Percentiles rank a stretch among this genome's conserved stretches.
Conservation (phyloP, 1,140 invertebrate species). For the Halotydeus destructor region DNA sequence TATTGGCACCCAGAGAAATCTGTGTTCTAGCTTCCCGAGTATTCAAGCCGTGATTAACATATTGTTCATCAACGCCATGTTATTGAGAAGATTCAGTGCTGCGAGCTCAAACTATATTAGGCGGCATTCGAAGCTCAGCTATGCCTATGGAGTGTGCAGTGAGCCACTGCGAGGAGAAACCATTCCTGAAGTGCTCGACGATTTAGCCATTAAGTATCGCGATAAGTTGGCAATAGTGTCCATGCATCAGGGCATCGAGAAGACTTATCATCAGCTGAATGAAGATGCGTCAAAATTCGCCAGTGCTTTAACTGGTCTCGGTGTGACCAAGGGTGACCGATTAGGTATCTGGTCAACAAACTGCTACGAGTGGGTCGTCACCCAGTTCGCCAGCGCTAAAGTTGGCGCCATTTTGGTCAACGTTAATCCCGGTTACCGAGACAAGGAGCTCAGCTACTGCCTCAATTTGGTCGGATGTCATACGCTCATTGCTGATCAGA, state of each 20-base stretch:
- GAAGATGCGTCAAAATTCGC: slow-evolving; percentile 10
- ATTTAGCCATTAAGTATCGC: background rate
- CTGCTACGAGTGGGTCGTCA: slow-evolving; percentile 53
- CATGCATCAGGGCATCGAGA: slow-evolving; percentile 8
- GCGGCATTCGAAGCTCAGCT: no score
- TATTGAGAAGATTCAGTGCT: no score
- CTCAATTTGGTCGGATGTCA: background rate
- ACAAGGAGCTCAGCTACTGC: background rate
- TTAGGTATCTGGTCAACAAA: slow-evolving; percentile 79
- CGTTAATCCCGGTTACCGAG: background rate
- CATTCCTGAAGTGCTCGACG: background rate
- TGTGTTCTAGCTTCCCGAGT: no score
- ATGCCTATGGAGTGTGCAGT: background rate
- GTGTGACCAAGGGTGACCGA: slow-evolving; percentile 42
- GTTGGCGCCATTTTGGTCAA: slow-evolving; percentile 33
- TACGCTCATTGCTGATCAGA: no score
- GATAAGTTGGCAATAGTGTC: slow-evolving; percentile 4
- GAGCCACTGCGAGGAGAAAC: background rate
- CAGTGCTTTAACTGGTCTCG: slow-evolving; percentile 3
- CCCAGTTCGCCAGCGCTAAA: slow-evolving; percentile 50
- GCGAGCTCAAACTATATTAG: no score
- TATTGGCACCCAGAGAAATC: no score
- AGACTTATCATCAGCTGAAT: slow-evolving; percentile 12
- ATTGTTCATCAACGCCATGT: no score
- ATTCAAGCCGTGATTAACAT: no score